Evolutionary conservation across 2,113 vertebrate species (phyloP).

Genomic region (Oostethus manadensis): DNA sequence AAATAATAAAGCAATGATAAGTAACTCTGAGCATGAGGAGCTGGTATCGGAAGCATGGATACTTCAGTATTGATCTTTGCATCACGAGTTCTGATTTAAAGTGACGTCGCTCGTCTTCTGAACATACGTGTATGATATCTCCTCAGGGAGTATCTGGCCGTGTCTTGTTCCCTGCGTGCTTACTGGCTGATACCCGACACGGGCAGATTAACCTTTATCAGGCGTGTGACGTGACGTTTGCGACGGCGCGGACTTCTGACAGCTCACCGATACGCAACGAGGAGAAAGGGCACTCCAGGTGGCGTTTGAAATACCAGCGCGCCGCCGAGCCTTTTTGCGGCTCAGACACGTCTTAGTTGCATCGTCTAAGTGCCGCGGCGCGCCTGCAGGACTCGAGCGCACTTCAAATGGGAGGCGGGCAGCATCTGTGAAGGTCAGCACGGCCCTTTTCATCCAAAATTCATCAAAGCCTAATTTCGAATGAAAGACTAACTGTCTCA

Average conservation of each 20-base stretch:
- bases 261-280: constrained; percentile 59
- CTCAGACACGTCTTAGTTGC: constrained; percentile 48
- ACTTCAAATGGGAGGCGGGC: constrained; percentile 52
- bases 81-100: too few relatives aligned
- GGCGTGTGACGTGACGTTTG: constrained; percentile 36
- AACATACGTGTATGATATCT: too few relatives aligned
- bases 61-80: too few relatives aligned
- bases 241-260: constrained; percentile 33
- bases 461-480: constrained; percentile 67
- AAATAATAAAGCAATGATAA: too few relatives aligned
- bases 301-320: constrained; percentile 57
- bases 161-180: constrained; percentile 7
- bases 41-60: too few relatives aligned
- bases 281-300: constrained; percentile 58
- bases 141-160: too few relatives aligned
- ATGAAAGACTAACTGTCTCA: constrained; percentile 60
- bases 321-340: constrained; percentile 56
- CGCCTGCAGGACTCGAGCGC: constrained; percentile 49
- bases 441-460: constrained; percentile 66
- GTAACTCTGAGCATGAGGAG: too few relatives aligned
- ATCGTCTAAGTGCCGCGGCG: constrained; percentile 45
- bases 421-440: constrained; percentile 62
- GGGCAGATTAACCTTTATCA: constrained; percentile 66
- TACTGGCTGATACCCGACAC: constrained; percentile 50
- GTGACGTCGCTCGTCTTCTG: too few relatives aligned